Evolutionary conservation across 2,797 vertebrate genomes (phyloP).

Genomic region (Cynopterus sphinx): DNA sequence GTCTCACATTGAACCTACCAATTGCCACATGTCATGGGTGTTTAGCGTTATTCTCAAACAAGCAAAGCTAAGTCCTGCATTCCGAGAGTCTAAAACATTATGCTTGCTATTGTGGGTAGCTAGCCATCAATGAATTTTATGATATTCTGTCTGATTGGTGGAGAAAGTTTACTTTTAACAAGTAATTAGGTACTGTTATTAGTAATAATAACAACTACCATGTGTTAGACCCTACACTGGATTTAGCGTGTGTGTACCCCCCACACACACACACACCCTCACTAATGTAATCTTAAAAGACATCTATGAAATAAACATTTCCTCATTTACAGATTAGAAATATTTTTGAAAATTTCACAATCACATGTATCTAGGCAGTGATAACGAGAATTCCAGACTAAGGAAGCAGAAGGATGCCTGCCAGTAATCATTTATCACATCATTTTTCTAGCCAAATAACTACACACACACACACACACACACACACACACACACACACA

Average conservation of each 20-base stretch:
- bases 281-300: background rate
- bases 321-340: background rate
- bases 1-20: background rate
- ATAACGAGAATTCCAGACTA: background rate
- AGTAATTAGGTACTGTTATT: background rate
- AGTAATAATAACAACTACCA: background rate
- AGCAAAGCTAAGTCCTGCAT: background rate
- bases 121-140: background rate
- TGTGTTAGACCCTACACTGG: background rate
- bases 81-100: background rate
- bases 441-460: background rate
- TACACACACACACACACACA: too few relatives aligned
- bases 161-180: background rate
- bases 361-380: background rate
- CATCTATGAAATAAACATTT: background rate
- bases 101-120: background rate
- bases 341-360: background rate
- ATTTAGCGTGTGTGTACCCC: background rate
- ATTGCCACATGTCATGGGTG: background rate
- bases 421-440: background rate
- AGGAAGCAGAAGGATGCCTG: background rate
- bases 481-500: too few relatives aligned
- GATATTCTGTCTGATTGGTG: background rate
- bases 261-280: background rate
- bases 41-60: background rate